Conservation (phyloP, 2,797 vertebrate genomes). For the Notamacropus eugenii region DNA sequence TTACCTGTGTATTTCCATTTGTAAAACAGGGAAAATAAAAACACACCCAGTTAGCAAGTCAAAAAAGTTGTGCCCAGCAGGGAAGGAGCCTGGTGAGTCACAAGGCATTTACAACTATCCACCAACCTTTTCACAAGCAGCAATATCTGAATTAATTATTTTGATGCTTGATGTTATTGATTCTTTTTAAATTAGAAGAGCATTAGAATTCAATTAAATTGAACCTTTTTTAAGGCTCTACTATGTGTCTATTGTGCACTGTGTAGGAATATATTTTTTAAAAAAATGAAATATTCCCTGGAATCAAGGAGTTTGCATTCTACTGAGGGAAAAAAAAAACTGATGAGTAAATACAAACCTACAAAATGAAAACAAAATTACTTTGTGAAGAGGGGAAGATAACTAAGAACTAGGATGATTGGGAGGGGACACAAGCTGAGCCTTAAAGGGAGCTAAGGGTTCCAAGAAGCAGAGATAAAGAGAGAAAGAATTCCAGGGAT, state of each 20-base stretch:
- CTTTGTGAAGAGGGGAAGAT: not conserved
- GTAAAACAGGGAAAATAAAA: constrained; percentile 24
- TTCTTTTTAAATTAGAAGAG: constrained; percentile 56
- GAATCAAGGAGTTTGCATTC: not conserved
- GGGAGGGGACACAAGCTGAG: not conserved
- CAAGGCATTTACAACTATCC: not conserved
- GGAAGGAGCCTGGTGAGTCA: not conserved
- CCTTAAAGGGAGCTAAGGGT: not conserved
- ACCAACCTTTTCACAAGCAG: not conserved
- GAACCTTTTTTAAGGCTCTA: not conserved
- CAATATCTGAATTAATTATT: constrained; percentile 44
- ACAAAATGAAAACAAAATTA: not conserved
- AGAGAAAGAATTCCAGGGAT: not conserved
- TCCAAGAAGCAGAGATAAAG: not conserved
- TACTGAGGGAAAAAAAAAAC: not conserved
- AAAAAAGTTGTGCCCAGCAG: not conserved
- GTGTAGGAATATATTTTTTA: constrained; percentile 44
- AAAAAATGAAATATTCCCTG: constrained; percentile 56
- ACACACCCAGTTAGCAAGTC: not conserved
- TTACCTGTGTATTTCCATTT: not conserved
- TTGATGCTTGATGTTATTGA: constrained; percentile 37
- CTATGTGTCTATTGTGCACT: not conserved
- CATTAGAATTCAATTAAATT: not conserved
- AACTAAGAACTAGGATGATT: not conserved
- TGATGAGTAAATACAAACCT: not conserved